These are phyloP conservation scores for Mastomys coucha DNA, from an alignment of 2,113 vertebrate genomes.

Conservation along the genomic window DNA sequence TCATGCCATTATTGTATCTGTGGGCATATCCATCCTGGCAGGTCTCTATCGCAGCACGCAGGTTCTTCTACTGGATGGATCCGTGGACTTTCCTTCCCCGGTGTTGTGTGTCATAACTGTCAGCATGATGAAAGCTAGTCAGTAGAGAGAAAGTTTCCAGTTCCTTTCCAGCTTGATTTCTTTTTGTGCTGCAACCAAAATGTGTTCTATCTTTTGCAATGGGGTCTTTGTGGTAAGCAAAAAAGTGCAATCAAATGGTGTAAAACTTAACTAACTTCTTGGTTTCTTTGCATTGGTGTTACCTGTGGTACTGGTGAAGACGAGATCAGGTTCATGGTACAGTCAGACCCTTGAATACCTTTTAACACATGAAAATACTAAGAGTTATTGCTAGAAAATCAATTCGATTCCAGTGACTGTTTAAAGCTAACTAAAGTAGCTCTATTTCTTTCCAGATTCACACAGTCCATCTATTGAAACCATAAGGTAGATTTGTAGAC, in stretches of 20 bases:
- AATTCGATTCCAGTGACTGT: not conserved
- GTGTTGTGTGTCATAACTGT: not conserved
- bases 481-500: conserved; percentile 46
- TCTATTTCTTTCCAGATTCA: conserved; percentile 13
- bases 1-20: not conserved
- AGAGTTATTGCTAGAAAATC: not conserved
- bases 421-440: conserved; percentile 29
- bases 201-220: not conserved
- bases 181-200: not conserved
- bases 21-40: not conserved
- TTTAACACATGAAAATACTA: not conserved
- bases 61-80: not conserved
- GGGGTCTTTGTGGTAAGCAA: not conserved
- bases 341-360: not conserved
- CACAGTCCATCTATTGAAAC: conserved; percentile 15
- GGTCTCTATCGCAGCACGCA: not conserved
- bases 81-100: not conserved
- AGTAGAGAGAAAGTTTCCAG: not conserved
- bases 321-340: not conserved
- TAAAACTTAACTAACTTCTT: not conserved
- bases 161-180: not conserved
- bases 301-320: not conserved
- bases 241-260: not conserved
- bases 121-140: not conserved
- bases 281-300: not conserved